A percentile compares a stretch with the other conserved stretches of the same genome.
Evolutionary conservation across 1,140 invertebrate species (phyloP).

Genomic region (Aporrectodea caliginosa): DNA sequence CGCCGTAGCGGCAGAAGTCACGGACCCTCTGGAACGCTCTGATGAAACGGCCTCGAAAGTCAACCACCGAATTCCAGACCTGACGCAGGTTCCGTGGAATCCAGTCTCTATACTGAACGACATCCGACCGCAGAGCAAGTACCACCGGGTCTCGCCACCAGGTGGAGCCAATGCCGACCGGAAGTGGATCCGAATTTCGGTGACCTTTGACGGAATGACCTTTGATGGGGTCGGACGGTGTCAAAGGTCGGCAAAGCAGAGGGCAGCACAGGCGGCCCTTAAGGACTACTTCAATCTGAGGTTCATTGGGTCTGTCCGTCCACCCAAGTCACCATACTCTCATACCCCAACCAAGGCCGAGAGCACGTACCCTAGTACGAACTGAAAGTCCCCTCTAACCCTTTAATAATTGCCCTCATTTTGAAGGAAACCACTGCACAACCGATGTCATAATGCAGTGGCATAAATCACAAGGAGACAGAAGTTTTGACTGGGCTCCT

Average conservation of each 20-base stretch:
- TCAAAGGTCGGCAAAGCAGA: slow-evolving; percentile 7
- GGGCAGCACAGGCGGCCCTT: slow-evolving; percentile 9
- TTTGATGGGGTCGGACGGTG: slow-evolving; percentile 21
- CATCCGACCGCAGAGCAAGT: slow-evolving; percentile 21
- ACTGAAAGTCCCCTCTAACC: too few species aligned
- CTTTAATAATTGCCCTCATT: too few species aligned
- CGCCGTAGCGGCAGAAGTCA: neutral
- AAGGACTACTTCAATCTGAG: slow-evolving; percentile 9
- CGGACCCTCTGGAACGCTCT: neutral
- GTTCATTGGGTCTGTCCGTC: neutral
- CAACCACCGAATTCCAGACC: neutral
- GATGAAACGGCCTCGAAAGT: neutral
- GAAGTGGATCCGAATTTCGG: neutral
- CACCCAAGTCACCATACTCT: too few species aligned
- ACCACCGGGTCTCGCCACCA: neutral
- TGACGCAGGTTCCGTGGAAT: neutral
- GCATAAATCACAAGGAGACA: too few species aligned
- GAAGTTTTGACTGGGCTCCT: too few species aligned
- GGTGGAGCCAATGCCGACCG: neutral
- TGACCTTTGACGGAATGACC: slow-evolving; percentile 16
- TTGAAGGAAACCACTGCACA: too few species aligned
- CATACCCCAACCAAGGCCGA: too few species aligned
- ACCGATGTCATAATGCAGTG: too few species aligned
- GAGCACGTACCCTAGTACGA: too few species aligned
- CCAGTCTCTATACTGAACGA: slow-evolving; percentile 23